These are phyloP conservation scores for Lagopus muta DNA, from an alignment of 2,113 vertebrate genomes.

Conservation along the genomic window DNA sequence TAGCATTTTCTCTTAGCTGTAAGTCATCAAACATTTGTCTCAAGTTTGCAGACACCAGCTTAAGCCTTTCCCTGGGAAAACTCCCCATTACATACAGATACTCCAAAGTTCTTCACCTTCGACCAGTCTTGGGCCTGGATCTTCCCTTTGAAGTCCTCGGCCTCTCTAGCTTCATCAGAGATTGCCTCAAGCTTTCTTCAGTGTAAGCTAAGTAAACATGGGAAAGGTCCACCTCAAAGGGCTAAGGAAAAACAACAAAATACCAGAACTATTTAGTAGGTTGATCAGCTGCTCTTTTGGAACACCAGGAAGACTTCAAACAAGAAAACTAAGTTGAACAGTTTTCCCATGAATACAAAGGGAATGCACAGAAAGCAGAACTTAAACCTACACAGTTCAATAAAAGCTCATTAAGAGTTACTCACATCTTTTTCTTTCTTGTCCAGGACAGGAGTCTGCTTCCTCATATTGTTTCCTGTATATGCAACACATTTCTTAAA, in stretches of 20 bases:
- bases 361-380: background rate
- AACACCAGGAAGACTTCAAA: background rate
- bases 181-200: conserved; percentile 95
- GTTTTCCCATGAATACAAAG: background rate
- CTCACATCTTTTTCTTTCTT: conserved; percentile 99
- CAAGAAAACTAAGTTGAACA: rapidly evolving
- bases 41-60: background rate
- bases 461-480: conserved; percentile 99
- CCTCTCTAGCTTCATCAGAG: conserved; percentile 93
- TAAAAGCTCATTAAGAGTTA: background rate
- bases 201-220: conserved; percentile 96
- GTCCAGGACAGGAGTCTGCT: conserved; percentile 93
- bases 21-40: background rate
- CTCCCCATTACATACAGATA: conserved; percentile 5
- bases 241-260: conserved; percentile 73
- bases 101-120: conserved; percentile 83
- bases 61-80: conserved; percentile 1
- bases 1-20: background rate
- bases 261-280: background rate
- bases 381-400: too few relatives aligned
- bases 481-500: conserved; percentile 98
- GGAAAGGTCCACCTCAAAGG: conserved; percentile 96
- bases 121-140: conserved; percentile 90
- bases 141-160: conserved; percentile 94
- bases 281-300: background rate